Conservation (phyloP, 2,113 vertebrate species). For the Petroica traversi region DNA sequence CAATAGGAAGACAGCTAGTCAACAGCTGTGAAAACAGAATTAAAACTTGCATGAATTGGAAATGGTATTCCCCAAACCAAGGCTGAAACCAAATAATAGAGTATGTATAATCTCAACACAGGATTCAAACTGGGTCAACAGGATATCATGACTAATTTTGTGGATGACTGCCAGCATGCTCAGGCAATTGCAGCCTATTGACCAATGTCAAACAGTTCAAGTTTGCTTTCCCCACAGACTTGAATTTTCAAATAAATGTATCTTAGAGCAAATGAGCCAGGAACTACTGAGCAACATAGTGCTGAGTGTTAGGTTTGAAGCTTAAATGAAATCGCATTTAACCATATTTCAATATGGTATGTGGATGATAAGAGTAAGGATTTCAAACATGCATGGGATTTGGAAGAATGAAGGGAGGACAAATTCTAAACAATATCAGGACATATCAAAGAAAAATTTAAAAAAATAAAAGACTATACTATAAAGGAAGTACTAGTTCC, state of each 20-base stretch:
- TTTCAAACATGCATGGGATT: neutral
- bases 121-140: slow-evolving; percentile 40
- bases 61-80: neutral
- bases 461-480: neutral
- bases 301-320: slow-evolving; percentile 20
- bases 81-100: slow-evolving; percentile 21
- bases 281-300: neutral
- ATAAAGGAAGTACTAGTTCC: neutral
- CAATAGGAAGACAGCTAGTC: neutral
- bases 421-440: neutral
- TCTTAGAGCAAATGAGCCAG: slow-evolving; percentile 36
- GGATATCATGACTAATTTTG: neutral
- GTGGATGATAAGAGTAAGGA: neutral
- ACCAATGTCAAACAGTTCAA: slow-evolving; percentile 57
- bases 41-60: slow-evolving; percentile 49
- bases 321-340: slow-evolving; percentile 10
- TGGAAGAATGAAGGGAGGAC: neutral
- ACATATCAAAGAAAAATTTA: neutral
- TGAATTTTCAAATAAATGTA: slow-evolving; percentile 53
- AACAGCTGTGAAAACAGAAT: slow-evolving; percentile 50
- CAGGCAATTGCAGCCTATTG: slow-evolving; percentile 36
- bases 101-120: slow-evolving; percentile 7
- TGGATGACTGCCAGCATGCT: slow-evolving; percentile 7
- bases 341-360: neutral
- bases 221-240: slow-evolving; percentile 8